Evolutionary conservation across 2,888 invertebrate species (phyloP).

Genomic region (Orchesella flavescens): DNA sequence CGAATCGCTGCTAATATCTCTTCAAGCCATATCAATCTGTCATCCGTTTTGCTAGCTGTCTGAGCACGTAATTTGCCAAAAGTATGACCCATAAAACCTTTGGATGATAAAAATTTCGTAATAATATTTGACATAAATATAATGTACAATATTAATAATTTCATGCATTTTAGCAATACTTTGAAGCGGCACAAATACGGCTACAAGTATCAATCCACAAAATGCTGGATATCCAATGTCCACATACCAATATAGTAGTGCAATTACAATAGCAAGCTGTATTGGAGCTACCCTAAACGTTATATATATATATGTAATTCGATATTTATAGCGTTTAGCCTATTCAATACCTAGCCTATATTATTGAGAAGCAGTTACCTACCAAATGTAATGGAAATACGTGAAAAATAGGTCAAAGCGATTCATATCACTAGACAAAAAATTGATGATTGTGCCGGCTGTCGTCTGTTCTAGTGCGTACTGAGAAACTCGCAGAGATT

Average conservation of each 20-base stretch:
- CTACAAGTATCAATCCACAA: constrained; percentile 84
- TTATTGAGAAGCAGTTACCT: neutral
- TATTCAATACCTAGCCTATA: too few species aligned
- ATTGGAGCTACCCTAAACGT: constrained; percentile 81
- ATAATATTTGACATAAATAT: too few species aligned
- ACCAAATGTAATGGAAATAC: constrained; percentile 91
- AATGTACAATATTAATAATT: too few species aligned
- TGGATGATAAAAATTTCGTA: neutral
- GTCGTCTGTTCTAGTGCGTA: constrained; percentile 57
- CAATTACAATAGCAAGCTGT: constrained; percentile 85
- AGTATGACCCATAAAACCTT: constrained; percentile 75
- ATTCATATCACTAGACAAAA: constrained; percentile 93
- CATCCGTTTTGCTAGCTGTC: constrained; percentile 90
- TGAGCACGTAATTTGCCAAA: constrained; percentile 79
- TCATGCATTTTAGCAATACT: constrained; percentile 75
- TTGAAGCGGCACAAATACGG: constrained; percentile 89
- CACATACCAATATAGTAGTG: constrained; percentile 84
- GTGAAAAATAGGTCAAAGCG: constrained; percentile 93
- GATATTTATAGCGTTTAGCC: too few species aligned
- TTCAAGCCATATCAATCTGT: constrained; percentile 92
- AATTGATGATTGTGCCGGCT: constrained; percentile 91
- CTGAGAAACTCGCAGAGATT: constrained; percentile 77
- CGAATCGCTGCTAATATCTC: constrained; percentile 95
- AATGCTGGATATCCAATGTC: constrained; percentile 79
- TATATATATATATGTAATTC: neutral